phyloP scores from a whole-genome alignment of 2,797 vertebrate species.

The Galaxias olidus region DNA sequence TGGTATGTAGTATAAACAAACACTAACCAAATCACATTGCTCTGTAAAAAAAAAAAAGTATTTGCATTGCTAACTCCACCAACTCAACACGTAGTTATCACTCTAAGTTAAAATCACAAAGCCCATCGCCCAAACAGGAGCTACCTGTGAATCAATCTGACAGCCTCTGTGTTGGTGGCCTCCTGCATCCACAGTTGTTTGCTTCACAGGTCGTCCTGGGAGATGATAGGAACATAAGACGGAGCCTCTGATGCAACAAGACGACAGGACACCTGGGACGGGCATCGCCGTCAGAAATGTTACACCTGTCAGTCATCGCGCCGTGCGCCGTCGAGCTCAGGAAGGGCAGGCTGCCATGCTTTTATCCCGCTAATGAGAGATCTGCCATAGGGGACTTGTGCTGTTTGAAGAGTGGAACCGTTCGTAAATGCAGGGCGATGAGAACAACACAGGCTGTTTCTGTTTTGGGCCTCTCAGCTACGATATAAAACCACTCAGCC shows the following conservation, averaged over 20 bases:
- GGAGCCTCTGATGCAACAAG: slow-evolving; percentile 13
- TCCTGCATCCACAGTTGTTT: not conserved
- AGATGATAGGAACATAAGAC: not conserved
- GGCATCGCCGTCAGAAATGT: slow-evolving; percentile 58
- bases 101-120: too few species aligned
- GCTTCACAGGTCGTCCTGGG: not conserved
- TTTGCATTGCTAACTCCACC: too few species aligned
- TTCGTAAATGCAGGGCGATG: slow-evolving; percentile 44
- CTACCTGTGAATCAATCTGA: too few species aligned
- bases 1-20: too few species aligned
- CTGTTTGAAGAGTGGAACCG: slow-evolving; percentile 64
- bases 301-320: slow-evolving; percentile 72
- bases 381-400: slow-evolving; percentile 60
- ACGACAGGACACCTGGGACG: slow-evolving; percentile 61
- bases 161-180: too few species aligned
- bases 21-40: too few species aligned
- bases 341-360: slow-evolving; percentile 47
- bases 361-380: slow-evolving; percentile 70
- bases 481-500: slow-evolving; percentile 53
- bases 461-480: slow-evolving; percentile 54
- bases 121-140: too few species aligned
- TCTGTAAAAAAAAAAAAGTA: too few species aligned
- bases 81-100: too few species aligned
- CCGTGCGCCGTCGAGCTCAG: slow-evolving; percentile 26
- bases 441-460: slow-evolving; percentile 16